Evolutionary conservation across 1,140 invertebrate species (phyloP).

Genomic region (Drosophila bifasciata): DNA sequence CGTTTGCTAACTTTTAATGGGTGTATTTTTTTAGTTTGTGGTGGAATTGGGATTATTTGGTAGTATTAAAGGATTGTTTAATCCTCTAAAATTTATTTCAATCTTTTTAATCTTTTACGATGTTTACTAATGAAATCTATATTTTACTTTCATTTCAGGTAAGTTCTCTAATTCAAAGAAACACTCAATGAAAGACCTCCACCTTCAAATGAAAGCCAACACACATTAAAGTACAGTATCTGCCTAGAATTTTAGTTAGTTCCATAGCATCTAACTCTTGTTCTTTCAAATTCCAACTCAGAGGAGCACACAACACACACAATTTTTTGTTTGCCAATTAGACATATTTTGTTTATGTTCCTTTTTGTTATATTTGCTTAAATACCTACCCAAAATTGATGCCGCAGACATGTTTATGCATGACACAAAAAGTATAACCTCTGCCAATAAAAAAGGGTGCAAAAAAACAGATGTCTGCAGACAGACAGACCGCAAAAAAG

Average conservation of each 20-base stretch:
- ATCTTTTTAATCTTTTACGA: neutral
- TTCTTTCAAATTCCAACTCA: too few species aligned
- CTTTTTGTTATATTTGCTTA: constrained; percentile 34
- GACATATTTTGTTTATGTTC: constrained; percentile 43
- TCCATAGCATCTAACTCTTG: too few species aligned
- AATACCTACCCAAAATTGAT: constrained; percentile 44
- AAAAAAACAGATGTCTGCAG: constrained; percentile 27
- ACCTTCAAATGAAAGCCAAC: too few species aligned
- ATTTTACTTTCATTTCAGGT: constrained; percentile 29
- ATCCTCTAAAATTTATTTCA: neutral
- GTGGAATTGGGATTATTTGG: constrained; percentile 1
- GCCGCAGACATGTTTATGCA: constrained; percentile 63
- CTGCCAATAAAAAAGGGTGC: constrained; percentile 25
- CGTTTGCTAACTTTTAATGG: constrained; percentile 24
- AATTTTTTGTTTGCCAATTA: constrained; percentile 55
- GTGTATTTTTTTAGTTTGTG: constrained; percentile 18
- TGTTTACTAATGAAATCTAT: neutral
- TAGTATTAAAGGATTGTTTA: neutral
- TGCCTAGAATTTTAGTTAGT: too few species aligned
- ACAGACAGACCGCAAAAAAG: constrained; percentile 15
- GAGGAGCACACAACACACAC: neutral
- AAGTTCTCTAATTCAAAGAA: neutral
- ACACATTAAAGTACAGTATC: too few species aligned
- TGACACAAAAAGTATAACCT: constrained; percentile 12
- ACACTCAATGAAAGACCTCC: too few species aligned